Base-by-base conservation (phyloP, 1,140 invertebrate genomes). In the Pseudomyrmex dendroicus region DNA sequence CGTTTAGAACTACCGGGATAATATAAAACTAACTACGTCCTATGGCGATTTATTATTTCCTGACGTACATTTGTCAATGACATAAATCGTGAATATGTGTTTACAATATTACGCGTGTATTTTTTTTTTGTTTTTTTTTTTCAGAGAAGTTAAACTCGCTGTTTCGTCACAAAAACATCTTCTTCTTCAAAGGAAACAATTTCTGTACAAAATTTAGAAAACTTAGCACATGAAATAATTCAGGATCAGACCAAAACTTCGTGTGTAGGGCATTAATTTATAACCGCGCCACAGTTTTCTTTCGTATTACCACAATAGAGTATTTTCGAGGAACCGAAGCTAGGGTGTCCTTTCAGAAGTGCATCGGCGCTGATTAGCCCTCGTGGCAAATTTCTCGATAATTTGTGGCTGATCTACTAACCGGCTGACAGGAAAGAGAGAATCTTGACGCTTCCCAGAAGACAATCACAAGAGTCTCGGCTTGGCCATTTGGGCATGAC, bases 401-500 rank as follows among this genome's bases (percentile, higher is more conserved):
- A 90, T 91, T 89, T 87, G 86, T 84, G 85, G 83, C 82, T 88
- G 89, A 89, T 90, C 90, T 90, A 86, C 85, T 90, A 84, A 86
- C 80, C 86, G 84, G 78, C 88, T 89, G 90, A 89, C 88, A 89
- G 84, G 83, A 85, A 84, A 77, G 72, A 87, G 90, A 91, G 88
- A 87, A 83, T 89, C 88, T 87, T 87, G 66, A 74, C 85, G 86
- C 83, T 93, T 93, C 92, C 86, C 73, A 91, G 92, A 93, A 93
- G 91, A 92, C 90, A 93, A 93, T 92, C 92, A 92, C 92, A 92
- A 90, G 80, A 87, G 84, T 86, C 82, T 68, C 59, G 68, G 59
- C 52, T 63, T 63, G 74, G 68, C 85, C 89, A 85, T 90, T 91
- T 86, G 84, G 86, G 89, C 90, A 90, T 90, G 89, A 88, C 90